Evolutionary conservation across 2,797 vertebrate genomes (phyloP).

Genomic region (Amniataba percoides): DNA sequence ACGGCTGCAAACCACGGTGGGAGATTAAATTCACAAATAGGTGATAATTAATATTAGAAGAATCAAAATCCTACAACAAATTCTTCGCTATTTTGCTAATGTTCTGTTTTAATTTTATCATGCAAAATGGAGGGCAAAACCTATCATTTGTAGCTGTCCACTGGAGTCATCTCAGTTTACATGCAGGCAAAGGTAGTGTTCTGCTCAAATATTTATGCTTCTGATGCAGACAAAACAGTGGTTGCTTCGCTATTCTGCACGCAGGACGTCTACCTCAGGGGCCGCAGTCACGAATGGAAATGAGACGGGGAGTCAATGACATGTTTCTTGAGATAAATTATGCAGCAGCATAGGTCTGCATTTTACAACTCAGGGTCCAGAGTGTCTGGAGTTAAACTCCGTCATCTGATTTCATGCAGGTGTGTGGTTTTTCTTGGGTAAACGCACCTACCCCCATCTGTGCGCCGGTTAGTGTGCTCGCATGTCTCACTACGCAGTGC

Average conservation of each 20-base stretch:
- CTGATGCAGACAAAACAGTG: constrained; percentile 31
- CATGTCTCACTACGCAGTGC: constrained; percentile 30
- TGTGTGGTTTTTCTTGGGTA: constrained; percentile 59
- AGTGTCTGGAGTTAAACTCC: constrained; percentile 64
- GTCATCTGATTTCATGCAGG: constrained; percentile 63
- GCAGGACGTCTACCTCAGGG: constrained; percentile 12
- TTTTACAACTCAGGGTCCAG: constrained; percentile 38
- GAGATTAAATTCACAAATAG: constrained; percentile 45
- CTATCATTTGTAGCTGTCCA: constrained; percentile 12
- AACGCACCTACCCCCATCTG: constrained; percentile 61
- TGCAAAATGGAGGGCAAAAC: constrained; percentile 23
- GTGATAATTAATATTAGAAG: constrained; percentile 43
- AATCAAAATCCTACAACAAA: constrained; percentile 45
- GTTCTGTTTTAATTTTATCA: constrained; percentile 26
- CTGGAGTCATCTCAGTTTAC: constrained; percentile 8
- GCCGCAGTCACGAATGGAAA: constrained; percentile 46
- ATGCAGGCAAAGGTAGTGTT: constrained; percentile 18
- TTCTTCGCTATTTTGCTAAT: constrained; percentile 29
- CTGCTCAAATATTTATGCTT: constrained; percentile 53
- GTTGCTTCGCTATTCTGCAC: constrained; percentile 32
- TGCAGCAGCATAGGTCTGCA: constrained; percentile 55
- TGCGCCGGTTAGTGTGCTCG: constrained; percentile 42
- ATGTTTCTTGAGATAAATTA: constrained; percentile 66
- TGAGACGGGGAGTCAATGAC: constrained; percentile 45
- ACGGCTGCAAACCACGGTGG: constrained; percentile 35